Evolutionary conservation across 2,888 invertebrate genomes (phyloP).

Genomic region (Ligdia adustata): DNA sequence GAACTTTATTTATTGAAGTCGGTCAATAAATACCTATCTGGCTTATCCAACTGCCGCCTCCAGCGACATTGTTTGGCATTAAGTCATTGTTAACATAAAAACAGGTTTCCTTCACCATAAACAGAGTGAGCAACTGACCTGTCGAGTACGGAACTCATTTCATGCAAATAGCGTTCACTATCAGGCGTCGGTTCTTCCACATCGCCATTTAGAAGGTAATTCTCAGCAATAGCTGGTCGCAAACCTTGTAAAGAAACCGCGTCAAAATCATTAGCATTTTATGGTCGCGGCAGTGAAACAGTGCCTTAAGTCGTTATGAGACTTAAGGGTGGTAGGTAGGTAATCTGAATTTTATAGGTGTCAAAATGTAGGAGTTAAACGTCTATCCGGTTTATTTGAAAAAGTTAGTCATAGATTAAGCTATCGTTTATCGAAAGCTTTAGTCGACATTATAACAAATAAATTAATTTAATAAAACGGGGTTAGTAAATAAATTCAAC

Average conservation of each 20-base stretch:
- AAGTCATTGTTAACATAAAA: constrained; percentile 15
- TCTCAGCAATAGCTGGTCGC: constrained; percentile 53
- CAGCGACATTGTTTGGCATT: not conserved
- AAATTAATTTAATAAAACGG: too few relatives aligned
- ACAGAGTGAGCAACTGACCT: constrained; percentile 11
- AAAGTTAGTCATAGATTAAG: too few relatives aligned
- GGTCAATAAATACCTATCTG: too few relatives aligned
- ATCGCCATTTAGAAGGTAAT: constrained; percentile 52
- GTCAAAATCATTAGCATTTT: constrained; percentile 71
- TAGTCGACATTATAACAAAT: too few relatives aligned
- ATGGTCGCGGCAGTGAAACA: constrained; percentile 52
- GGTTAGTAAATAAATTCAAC: too few relatives aligned
- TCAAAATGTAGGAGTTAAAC: constrained; percentile 5
- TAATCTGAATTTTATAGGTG: constrained; percentile 20
- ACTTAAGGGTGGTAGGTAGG: constrained; percentile 19
- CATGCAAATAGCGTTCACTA: constrained; percentile 32
- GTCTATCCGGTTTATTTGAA: too few relatives aligned
- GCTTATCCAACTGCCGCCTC: too few relatives aligned
- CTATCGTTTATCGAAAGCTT: too few relatives aligned
- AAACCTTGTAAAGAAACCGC: constrained; percentile 17
- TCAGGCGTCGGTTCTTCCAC: constrained; percentile 44
- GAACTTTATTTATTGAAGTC: too few relatives aligned
- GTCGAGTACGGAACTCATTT: constrained; percentile 21
- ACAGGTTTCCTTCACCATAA: constrained; percentile 3
- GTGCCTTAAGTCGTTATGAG: constrained; percentile 40